Conservation (phyloP, 2,113 vertebrate genomes). For the Ammodytes dubius region DNA sequence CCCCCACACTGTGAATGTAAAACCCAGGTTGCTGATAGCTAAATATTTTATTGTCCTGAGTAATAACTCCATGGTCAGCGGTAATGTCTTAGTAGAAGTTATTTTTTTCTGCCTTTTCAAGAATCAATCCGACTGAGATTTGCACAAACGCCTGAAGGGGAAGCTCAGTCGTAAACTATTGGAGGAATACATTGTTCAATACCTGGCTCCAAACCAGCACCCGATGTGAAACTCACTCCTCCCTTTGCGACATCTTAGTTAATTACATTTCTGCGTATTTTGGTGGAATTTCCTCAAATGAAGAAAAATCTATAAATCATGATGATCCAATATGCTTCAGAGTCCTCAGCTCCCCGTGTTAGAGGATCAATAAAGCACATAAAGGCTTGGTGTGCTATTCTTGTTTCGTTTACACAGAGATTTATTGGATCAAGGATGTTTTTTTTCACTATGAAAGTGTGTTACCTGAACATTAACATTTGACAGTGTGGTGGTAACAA, state of each 20-base stretch:
- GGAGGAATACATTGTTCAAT: constrained; percentile 60
- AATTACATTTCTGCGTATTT: constrained; percentile 42
- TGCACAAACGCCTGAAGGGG: constrained; percentile 56
- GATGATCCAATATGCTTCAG: constrained; percentile 2
- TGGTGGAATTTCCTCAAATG: constrained; percentile 16
- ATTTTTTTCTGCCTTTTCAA: constrained; percentile 53
- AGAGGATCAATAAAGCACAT: constrained; percentile 55
- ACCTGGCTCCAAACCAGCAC: constrained; percentile 53
- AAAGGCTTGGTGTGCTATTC: constrained; percentile 28
- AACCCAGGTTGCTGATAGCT: constrained; percentile 47
- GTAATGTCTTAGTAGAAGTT: constrained; percentile 60
- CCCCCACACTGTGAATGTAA: constrained; percentile 38
- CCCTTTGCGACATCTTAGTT: constrained; percentile 36
- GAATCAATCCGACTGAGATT: constrained; percentile 54
- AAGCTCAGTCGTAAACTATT: constrained; percentile 45
- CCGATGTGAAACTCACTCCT: constrained; percentile 16
- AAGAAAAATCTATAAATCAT: constrained; percentile 16
- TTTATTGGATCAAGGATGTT: constrained; percentile 39
- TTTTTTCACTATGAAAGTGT: constrained; percentile 46
- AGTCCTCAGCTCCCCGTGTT: constrained; percentile 10
- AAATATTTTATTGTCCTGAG: constrained; percentile 65
- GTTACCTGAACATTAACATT: constrained; percentile 5
- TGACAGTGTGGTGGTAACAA: not conserved
- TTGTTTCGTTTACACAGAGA: constrained; percentile 45
- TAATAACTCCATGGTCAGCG: constrained; percentile 61